These are phyloP conservation scores for Neopipo cinnamomea DNA, from an alignment of 2,113 vertebrate species.

Conservation along the genomic window DNA sequence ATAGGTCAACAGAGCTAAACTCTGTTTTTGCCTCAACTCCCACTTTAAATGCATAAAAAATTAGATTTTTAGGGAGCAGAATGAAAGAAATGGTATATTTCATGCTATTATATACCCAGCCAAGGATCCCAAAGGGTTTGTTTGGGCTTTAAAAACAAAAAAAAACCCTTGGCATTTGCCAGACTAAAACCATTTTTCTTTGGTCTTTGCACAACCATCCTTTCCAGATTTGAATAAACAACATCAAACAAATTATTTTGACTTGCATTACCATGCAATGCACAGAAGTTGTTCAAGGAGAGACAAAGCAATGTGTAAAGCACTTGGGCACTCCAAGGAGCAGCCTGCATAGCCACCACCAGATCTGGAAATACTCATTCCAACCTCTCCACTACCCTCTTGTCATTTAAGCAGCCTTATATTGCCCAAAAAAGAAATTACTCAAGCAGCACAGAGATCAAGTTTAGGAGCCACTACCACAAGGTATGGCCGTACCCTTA, in stretches of 20 bases:
- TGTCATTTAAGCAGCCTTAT: background rate
- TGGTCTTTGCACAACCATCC: constrained; percentile 42
- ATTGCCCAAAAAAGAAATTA: background rate
- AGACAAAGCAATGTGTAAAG: background rate
- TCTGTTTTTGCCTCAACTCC: constrained; percentile 40
- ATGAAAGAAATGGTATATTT: constrained; percentile 56
- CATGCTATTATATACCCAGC: constrained; percentile 50
- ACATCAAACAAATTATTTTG: constrained; percentile 46
- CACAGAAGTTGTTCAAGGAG: background rate
- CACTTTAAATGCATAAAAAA: constrained; percentile 61
- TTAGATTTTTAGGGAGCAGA: constrained; percentile 52
- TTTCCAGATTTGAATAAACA: constrained; percentile 54
- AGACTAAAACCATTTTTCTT: constrained; percentile 55
- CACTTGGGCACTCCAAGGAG: background rate
- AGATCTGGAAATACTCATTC: background rate
- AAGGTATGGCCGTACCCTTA: background rate
- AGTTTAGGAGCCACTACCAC: background rate
- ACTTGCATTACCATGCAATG: background rate
- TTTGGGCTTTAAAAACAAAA: constrained; percentile 59
- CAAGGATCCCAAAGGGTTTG: constrained; percentile 55
- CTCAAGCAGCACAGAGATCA: background rate
- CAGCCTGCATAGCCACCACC: background rate
- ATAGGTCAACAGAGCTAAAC: constrained; percentile 61
- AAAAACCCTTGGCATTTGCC: constrained; percentile 56
- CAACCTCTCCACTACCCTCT: background rate